A percentile compares a stretch with the other conserved stretches of the same genome.
Conservation (phyloP, 2,113 vertebrate genomes). For the Geococcyx californianus region DNA sequence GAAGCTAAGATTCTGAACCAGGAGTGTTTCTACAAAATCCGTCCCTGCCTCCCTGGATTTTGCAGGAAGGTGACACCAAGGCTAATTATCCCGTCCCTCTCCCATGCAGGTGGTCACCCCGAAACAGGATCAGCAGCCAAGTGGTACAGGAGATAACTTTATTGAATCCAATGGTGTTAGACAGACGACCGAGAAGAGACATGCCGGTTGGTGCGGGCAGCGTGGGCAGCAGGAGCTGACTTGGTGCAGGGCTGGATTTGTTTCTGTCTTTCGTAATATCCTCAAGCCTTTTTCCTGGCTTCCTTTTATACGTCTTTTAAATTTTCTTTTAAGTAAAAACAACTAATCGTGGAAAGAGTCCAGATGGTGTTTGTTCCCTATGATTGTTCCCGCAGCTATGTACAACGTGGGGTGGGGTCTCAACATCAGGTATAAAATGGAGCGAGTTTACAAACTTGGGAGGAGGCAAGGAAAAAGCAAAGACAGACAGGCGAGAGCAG, state of each 20-base stretch:
- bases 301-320: slow-evolving; percentile 9
- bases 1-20: background rate
- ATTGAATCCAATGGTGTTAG: slow-evolving; percentile 78
- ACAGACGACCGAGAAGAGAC: slow-evolving; percentile 75
- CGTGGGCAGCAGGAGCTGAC: slow-evolving; percentile 65
- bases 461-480: slow-evolving; percentile 51
- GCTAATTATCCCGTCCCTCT: background rate
- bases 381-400: slow-evolving; percentile 82
- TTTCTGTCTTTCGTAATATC: slow-evolving; percentile 38
- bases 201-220: slow-evolving; percentile 67
- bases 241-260: slow-evolving; percentile 60
- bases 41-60: background rate
- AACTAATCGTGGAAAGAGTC: slow-evolving; percentile 61
- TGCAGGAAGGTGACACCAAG: background rate
- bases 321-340: slow-evolving; percentile 64
- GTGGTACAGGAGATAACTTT: slow-evolving; percentile 77
- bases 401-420: slow-evolving; percentile 68
- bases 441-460: slow-evolving; percentile 61
- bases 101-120: rapidly evolving
- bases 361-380: slow-evolving; percentile 69
- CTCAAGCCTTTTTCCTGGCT: slow-evolving; percentile 64
- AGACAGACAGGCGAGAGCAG: slow-evolving; percentile 64
- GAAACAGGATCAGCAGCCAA: slow-evolving; percentile 51
- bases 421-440: slow-evolving; percentile 70
- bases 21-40: rapidly evolving